Conservation (phyloP, 2,888 invertebrate species). For the Stenotaenia linearis region DNA sequence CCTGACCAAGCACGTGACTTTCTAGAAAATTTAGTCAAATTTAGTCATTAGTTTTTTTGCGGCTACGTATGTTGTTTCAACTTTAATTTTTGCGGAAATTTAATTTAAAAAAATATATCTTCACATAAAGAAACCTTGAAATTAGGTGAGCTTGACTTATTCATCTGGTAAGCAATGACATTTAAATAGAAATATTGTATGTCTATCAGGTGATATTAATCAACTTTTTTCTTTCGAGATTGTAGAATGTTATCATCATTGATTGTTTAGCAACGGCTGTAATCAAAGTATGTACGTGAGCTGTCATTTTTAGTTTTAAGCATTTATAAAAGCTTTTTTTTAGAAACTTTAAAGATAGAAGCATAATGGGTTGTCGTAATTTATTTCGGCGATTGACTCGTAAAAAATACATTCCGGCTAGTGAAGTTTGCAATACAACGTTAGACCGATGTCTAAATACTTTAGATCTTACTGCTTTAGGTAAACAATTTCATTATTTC, state of each 20-base stretch:
- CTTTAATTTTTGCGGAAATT: too few species aligned
- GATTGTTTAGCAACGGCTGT: not conserved
- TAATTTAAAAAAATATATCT: too few species aligned
- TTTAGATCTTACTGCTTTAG: conserved; percentile 78
- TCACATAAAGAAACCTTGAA: too few species aligned
- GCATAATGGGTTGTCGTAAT: not conserved
- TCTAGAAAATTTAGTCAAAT: too few species aligned
- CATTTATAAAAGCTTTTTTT: not conserved
- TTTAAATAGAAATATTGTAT: not conserved
- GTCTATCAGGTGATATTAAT: not conserved
- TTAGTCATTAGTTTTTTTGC: too few species aligned
- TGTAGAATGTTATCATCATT: not conserved
- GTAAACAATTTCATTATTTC: conserved; percentile 42
- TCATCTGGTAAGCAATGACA: not conserved
- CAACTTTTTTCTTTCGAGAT: not conserved
- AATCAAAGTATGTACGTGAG: not conserved
- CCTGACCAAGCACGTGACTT: too few species aligned
- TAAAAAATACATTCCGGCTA: conserved; percentile 31
- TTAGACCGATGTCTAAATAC: conserved; percentile 64
- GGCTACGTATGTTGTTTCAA: too few species aligned
- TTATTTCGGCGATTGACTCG: conserved; percentile 29
- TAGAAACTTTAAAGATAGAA: not conserved
- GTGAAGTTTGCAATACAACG: conserved; percentile 40
- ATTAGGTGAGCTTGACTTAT: too few species aligned
- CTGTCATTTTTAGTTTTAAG: not conserved